phyloP scores from a whole-genome alignment of 2,113 vertebrate species.

The Amazona guildingii region DNA sequence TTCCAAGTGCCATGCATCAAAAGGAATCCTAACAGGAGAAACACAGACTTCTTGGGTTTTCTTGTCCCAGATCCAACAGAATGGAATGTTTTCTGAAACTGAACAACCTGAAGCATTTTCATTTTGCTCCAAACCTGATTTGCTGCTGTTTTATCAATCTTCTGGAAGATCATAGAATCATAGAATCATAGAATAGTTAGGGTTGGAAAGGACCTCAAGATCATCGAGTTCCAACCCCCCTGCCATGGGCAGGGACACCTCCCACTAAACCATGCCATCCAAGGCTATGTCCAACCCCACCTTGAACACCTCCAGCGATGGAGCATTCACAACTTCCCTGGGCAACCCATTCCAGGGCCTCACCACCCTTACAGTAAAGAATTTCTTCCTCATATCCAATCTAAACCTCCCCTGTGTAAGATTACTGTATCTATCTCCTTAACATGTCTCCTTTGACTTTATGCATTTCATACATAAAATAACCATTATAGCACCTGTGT shows the following conservation, averaged over 20 bases:
- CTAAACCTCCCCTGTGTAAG: neutral
- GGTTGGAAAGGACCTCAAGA: too few relatives aligned
- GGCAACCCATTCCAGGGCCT: too few relatives aligned
- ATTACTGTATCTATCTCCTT: neutral
- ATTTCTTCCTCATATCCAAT: too few relatives aligned
- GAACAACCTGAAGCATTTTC: neutral
- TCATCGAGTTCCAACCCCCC: too few relatives aligned
- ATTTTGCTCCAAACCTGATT: neutral
- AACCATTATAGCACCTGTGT: neutral
- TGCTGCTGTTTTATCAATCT: neutral
- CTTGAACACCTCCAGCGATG: too few relatives aligned
- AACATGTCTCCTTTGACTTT: neutral
- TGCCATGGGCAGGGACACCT: too few relatives aligned
- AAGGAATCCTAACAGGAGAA: neutral
- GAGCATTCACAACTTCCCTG: too few relatives aligned
- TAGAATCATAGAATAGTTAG: too few relatives aligned
- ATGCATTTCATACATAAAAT: neutral
- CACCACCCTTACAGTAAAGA: too few relatives aligned
- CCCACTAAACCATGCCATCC: too few relatives aligned
- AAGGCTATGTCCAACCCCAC: too few relatives aligned
- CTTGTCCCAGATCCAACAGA: neutral
- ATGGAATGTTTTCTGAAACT: neutral
- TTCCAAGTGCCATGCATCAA: neutral
- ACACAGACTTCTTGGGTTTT: neutral
- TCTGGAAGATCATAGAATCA: neutral